Base-by-base conservation (phyloP, 1,140 invertebrate species). In the Solenopsis fugax region DNA sequence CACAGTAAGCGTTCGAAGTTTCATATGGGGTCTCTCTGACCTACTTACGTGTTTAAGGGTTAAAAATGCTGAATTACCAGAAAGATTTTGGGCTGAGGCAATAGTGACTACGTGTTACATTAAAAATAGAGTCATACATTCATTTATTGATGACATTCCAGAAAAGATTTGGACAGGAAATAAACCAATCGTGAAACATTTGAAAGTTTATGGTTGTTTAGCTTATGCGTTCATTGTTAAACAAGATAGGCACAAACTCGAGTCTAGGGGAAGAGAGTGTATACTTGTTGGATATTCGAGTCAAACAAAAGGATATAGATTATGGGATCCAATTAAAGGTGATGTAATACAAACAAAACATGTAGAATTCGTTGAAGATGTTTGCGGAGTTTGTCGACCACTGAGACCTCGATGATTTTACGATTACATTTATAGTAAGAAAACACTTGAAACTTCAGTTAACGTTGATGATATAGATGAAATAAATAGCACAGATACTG, bases 141-240 rank as follows among this genome's bases (percentile, higher is more conserved):
- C 29, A 29, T 29, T 2, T 41, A 41, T 80, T 0, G n/a, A 78
- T 62, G 18, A 56, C 0, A 13, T 54, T 13, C 76, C 76, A 21
- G 76, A 72, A 64, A 18, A 10, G 0, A 45, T 87, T 1, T 87
- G 76, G 85, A 87, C 76, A 0, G 67, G 58, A 13, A 77, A 86
- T 16, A 80, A 2, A 62, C 85, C 85, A 0, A 87, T 65, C 1
- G 67, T 87, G 12, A 87, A 65, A 52, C 67, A 87, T 64, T 34
- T 86, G 2, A 73, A 45, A 56, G 34, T 50, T 16, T 85, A 75
- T 56, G 71, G 29, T 29, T 29, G 29, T 56, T 24, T 65, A 56
- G 82, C 71, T 3, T 85, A 85, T 13, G 69, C 29, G 29, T 29
- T 29, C 29, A 2, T 29, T 29, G 29, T 29, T 29, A 29, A 29